Evolutionary conservation across 2,797 vertebrate genomes (phyloP), one percentile per base, ranked within the genome.

Genomic region (Alectoris magna): DNA sequence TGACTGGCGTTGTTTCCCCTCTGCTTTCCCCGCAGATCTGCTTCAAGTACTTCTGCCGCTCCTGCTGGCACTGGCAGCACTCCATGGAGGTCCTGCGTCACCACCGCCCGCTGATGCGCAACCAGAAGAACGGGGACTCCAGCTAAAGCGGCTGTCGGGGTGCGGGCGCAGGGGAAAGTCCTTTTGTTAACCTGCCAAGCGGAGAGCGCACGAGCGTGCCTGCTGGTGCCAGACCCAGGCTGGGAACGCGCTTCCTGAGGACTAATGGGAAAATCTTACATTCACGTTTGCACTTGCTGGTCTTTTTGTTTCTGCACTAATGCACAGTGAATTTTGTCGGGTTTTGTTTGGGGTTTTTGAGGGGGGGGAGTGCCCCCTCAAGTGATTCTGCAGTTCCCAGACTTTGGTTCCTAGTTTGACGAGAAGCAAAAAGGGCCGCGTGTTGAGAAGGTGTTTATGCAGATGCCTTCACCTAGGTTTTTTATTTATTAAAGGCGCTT

Each of bases 11-110:
- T 1, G 0, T 6, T 22, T 7, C 29, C 27, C 5, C 34, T 71
- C 27, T 81, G 44, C 29, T 77, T 41, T 77, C 51, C 31, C 86
- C 5, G 11, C 82, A 99, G 99, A 98, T 99, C 96, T 99, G 99
- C 98, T 99, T 99, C 97, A 99, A 99, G 97, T 99, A 99, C 97
- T 99, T 99, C 98, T 99, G 99, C 95, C 98, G 99, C 96, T 98
- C 98, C 41, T 99, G 99, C 97, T 99, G 99, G 99, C 99, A 99
- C 96, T 99, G 99, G 99, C 98, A 99, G 95, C 99, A 99, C 97
- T 99, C 99, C 88, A 98, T 99, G 98, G 99, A 99, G 97, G 98
- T 99, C 93, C 96, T 99, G 94, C 99, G 98, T 93, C 99, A 99
- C 97, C 99, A 99, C 97, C 98, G 99, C 96, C 99, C 99, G 68